Conservation (phyloP, 2,797 vertebrate genomes). For the Pipistrellus kuhlii region DNA sequence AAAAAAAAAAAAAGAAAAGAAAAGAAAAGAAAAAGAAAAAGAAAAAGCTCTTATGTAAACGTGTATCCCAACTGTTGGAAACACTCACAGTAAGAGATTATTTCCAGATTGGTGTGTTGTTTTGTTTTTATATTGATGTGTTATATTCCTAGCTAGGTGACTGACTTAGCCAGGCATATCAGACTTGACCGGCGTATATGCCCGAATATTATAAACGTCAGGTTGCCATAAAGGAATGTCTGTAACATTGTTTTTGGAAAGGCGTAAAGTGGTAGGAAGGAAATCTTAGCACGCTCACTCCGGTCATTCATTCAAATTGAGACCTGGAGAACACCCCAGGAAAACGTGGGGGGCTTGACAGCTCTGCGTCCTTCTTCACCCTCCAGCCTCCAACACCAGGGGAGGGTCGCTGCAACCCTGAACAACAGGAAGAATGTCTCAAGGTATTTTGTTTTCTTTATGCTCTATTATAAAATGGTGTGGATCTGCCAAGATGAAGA, state of each 20-base stretch:
- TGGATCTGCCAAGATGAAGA: neutral
- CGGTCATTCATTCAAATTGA: constrained; percentile 64
- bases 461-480: neutral
- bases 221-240: neutral
- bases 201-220: constrained; percentile 31
- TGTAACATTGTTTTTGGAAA: constrained; percentile 43
- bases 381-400: constrained; percentile 28
- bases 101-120: constrained; percentile 50
- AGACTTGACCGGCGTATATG: neutral
- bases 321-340: neutral
- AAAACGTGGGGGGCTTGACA: neutral
- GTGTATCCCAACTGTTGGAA: constrained; percentile 69
- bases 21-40: too few relatives aligned
- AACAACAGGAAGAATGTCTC: constrained; percentile 4
- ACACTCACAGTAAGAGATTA: constrained; percentile 74
- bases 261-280: neutral
- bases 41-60: constrained; percentile 80
- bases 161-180: neutral
- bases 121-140: neutral
- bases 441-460: neutral
- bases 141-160: constrained; percentile 5
- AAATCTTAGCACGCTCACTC: constrained; percentile 42
- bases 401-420: neutral
- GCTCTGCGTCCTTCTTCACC: constrained; percentile 44
- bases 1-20: too few relatives aligned